A percentile compares a stretch with the other conserved stretches of the same genome.
These are phyloP conservation scores for Drosophila nigromelanica DNA, from an alignment of 1,140 invertebrate genomes.

Conservation along the genomic window DNA sequence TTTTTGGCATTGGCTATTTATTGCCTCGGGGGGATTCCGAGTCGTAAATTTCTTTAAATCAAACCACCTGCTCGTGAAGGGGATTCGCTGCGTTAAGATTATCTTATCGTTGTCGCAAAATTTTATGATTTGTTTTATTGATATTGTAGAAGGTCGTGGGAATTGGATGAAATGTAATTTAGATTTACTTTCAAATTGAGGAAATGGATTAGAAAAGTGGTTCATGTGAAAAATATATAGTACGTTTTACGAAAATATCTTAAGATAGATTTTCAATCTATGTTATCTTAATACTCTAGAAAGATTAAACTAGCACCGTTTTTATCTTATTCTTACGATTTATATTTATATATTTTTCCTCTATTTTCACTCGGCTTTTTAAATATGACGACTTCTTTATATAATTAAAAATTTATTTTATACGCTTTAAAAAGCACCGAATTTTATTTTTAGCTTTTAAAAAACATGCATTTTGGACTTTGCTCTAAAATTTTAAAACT, in stretches of 20 bases:
- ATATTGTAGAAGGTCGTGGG: conserved; percentile 3
- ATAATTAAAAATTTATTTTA: background rate
- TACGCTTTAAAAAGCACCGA: background rate
- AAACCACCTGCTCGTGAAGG: conserved; percentile 37
- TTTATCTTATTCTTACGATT: too few relatives aligned
- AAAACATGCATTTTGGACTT: conserved; percentile 58
- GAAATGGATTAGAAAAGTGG: background rate
- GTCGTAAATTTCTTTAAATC: conserved; percentile 64
- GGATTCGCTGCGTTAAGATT: conserved; percentile 58
- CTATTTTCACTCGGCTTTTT: background rate
- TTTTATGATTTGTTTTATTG: conserved; percentile 62
- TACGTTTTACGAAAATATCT: too few relatives aligned
- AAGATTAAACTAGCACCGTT: too few relatives aligned
- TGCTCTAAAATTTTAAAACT: conserved; percentile 27
- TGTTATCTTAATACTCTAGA: too few relatives aligned
- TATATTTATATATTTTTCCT: background rate
- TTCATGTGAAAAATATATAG: background rate
- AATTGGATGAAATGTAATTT: background rate
- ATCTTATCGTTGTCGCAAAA: conserved; percentile 58
- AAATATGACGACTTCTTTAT: background rate
- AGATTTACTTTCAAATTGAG: background rate
- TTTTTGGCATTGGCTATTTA: conserved; percentile 38
- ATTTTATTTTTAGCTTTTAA: conserved; percentile 19
- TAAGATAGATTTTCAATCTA: too few relatives aligned
- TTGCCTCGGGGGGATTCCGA: conserved; percentile 51